A percentile compares a stretch with the other conserved stretches of the same genome.
These are phyloP conservation scores for Cherax quadricarinatus DNA, from an alignment of 1,140 invertebrate genomes.

Conservation along the genomic window DNA sequence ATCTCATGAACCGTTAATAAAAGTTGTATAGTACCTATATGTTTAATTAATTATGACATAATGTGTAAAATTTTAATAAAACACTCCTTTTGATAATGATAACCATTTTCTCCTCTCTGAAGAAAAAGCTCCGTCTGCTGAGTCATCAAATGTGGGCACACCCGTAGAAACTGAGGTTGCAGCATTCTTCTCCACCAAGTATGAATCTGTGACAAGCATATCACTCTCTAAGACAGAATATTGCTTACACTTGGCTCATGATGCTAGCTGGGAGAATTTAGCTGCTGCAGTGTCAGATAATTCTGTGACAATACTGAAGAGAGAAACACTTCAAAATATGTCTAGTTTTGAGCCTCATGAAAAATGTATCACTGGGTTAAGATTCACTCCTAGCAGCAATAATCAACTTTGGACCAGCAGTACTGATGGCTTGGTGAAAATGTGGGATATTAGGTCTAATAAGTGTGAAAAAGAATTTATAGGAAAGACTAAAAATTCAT, in stretches of 20 bases:
- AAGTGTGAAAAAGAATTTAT: slow-evolving; percentile 66
- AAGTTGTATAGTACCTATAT: no score
- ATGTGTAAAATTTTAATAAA: no score
- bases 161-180: neutral
- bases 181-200: neutral
- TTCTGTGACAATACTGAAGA: slow-evolving; percentile 45
- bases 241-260: slow-evolving; percentile 17
- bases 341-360: slow-evolving; percentile 72
- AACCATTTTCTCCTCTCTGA: neutral
- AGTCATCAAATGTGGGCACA: neutral
- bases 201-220: slow-evolving; percentile 33
- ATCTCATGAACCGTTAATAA: no score
- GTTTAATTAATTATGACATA: no score
- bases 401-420: slow-evolving; percentile 78
- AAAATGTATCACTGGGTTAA: slow-evolving; percentile 76
- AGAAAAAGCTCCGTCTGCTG: neutral
- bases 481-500: slow-evolving; percentile 31
- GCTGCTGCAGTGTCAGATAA: slow-evolving; percentile 63
- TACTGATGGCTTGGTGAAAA: slow-evolving; percentile 81
- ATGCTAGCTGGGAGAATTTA: neutral
- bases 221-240: slow-evolving; percentile 17
- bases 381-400: slow-evolving; percentile 81
- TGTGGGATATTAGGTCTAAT: slow-evolving; percentile 82
- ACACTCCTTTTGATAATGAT: no score
- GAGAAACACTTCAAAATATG: slow-evolving; percentile 52